Base-by-base conservation (phyloP, 2,888 invertebrate species). In the Pyrrhosoma nymphula region DNA sequence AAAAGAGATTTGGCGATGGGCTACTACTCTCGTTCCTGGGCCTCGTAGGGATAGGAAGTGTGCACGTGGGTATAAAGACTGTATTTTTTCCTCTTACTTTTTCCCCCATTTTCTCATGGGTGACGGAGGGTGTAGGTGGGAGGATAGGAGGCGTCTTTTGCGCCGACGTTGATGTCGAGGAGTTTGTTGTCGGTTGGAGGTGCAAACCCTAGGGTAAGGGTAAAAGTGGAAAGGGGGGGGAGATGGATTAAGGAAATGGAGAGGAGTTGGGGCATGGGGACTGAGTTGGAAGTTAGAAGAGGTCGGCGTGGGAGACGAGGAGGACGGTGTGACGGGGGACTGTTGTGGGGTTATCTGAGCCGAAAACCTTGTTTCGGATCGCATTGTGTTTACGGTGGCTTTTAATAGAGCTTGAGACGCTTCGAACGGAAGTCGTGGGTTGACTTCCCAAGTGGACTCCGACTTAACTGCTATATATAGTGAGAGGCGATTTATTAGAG, bases 181-280 rank as follows among this genome's bases (percentile, higher is more conserved):
- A 89, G 89, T 89, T 89, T 89, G 89, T 89, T 89, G 89, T 89
- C 89, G 89, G 23, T 60, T 16, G 47, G n/a, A 89, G 89, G 89
- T 89, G 89, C 88, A 39, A 88, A 69, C 69, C 69, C 69, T 69
- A 26, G 88, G 47, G 82, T 26, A 23, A n/a, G 47, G 47, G 82
- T 26, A 23, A n/a, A 20, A 88, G 47, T 6, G 3, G 88, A 39
- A n/a, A 23, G 35, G 35, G 88, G 88, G 39, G 18, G 0, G 88
- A n/a, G 88, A 39, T 35, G 39, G 82, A 82, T 35, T 82, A 26
- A n/a, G 88, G 47, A 18, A 39, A 26, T 23, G 89, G 89, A 88
- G 35, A 88, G 88, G 55, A 30, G 20, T 39, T 6, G 69, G n/a
- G 47, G 47, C 23, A 12, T 47, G 6, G 26, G n/a, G 56, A 6